A percentile compares a stretch with the other conserved stretches of the same genome.
phyloP scores from a whole-genome alignment of 2,888 invertebrate genomes.

The Andrena hattorfiana region DNA sequence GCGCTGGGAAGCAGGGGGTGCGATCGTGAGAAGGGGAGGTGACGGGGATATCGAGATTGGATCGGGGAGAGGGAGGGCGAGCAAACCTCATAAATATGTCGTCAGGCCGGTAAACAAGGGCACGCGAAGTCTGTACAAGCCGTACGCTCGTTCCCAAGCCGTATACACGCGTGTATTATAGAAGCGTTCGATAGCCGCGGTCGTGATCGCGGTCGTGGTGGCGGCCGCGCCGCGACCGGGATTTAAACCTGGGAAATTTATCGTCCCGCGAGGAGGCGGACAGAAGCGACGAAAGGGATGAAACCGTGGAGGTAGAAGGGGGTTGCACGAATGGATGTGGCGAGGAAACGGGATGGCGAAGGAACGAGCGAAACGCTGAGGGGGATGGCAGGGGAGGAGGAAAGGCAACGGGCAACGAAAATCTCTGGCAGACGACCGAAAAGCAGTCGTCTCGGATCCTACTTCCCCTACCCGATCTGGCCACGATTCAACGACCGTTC shows the following conservation, averaged over 20 bases:
- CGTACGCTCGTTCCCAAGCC: conserved; percentile 47
- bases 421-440: conserved; percentile 63
- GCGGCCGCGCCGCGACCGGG: conserved; percentile 66
- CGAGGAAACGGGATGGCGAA: conserved; percentile 11
- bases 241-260: conserved; percentile 80
- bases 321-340: conserved; percentile 26
- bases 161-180: conserved; percentile 39
- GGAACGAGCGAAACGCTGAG: conserved; percentile 13
- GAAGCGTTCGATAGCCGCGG: conserved; percentile 60
- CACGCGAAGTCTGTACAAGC: conserved; percentile 70
- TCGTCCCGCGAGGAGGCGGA: conserved; percentile 74
- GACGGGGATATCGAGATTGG: conserved; percentile 71
- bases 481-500: conserved; percentile 69
- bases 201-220: conserved; percentile 54
- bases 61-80: conserved; percentile 56
- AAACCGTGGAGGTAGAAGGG: conserved; percentile 27
- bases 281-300: conserved; percentile 72
- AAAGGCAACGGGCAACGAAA: conserved; percentile 42
- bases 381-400: background rate
- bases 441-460: conserved; percentile 63
- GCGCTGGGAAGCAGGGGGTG: conserved; percentile 8
- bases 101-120: conserved; percentile 75
- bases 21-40: conserved; percentile 21
- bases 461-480: conserved; percentile 54
- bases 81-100: conserved; percentile 76